Evolutionary conservation across 2,797 vertebrate genomes (phyloP).

Genomic region (Sebastes reedi): DNA sequence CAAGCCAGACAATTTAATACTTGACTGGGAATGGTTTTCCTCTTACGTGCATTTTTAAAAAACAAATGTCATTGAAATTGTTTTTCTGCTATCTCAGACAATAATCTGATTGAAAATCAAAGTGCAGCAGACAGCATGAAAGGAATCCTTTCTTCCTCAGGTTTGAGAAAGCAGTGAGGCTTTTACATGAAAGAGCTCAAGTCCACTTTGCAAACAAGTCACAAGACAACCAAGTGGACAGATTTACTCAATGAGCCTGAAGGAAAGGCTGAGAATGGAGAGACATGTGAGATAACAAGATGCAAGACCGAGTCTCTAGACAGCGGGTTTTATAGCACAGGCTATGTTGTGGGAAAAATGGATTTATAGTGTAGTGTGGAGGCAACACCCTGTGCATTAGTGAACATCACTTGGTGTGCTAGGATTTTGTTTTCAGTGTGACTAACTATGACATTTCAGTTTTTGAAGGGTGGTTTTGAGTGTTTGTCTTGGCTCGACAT

Average conservation of each 20-base stretch:
- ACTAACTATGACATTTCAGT: not conserved
- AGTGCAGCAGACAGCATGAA: slow-evolving; percentile 60
- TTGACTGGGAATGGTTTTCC: not conserved
- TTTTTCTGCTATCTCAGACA: slow-evolving; percentile 47
- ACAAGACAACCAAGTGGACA: slow-evolving; percentile 77
- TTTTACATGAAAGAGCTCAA: slow-evolving; percentile 60
- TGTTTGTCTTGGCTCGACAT: slow-evolving; percentile 23
- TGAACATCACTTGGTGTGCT: not conserved
- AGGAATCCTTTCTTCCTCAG: slow-evolving; percentile 62
- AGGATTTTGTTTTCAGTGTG: not conserved
- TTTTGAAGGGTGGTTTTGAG: not conserved
- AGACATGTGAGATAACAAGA: slow-evolving; percentile 50
- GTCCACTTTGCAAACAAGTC: slow-evolving; percentile 78
- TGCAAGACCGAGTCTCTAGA: slow-evolving; percentile 8
- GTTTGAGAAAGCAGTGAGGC: slow-evolving; percentile 48
- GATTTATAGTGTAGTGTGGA: not conserved
- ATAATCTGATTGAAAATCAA: slow-evolving; percentile 56
- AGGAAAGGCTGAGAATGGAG: slow-evolving; percentile 39
- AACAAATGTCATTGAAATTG: slow-evolving; percentile 22
- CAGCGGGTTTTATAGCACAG: not conserved
- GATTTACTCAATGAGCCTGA: slow-evolving; percentile 68
- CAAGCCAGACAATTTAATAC: not conserved
- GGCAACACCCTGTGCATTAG: not conserved
- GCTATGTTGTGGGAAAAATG: not conserved
- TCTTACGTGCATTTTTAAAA: not conserved